A percentile compares a stretch with the other conserved stretches of the same genome.
phyloP scores from a whole-genome alignment of 2,797 vertebrate genomes.

The Cottoperca gobio region DNA sequence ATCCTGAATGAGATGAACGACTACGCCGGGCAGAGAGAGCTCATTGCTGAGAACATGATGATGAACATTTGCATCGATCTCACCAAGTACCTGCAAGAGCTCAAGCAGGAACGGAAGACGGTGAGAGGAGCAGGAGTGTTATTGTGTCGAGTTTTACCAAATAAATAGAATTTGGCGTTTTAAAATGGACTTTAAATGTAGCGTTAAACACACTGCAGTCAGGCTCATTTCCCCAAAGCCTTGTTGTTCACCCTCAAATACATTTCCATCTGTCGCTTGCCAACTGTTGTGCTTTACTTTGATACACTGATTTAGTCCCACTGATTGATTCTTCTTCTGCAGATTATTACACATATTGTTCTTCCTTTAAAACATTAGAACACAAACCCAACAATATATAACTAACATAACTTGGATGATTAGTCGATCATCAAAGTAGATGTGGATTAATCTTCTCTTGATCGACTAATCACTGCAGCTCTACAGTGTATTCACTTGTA shows the following conservation, averaged over 20 bases:
- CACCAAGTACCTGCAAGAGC: constrained; percentile 90
- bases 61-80: constrained; percentile 90
- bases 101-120: constrained; percentile 92
- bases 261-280: neutral
- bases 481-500: neutral
- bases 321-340: neutral
- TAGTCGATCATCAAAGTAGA: neutral
- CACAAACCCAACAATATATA: no score
- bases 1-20: constrained; percentile 92
- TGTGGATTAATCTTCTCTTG: neutral
- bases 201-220: neutral
- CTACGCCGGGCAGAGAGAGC: constrained; percentile 92
- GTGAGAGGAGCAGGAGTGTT: constrained; percentile 71
- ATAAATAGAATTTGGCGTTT: neutral
- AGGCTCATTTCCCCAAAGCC: neutral
- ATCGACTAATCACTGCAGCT: neutral
- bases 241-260: neutral
- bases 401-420: no score
- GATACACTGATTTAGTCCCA: neutral
- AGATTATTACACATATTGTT: neutral
- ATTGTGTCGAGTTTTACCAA: neutral
- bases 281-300: neutral
- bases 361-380: neutral
- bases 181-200: no score
- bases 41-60: constrained; percentile 92